Conservation (phyloP, 1,140 invertebrate genomes). For the Kradibia gibbosae region DNA sequence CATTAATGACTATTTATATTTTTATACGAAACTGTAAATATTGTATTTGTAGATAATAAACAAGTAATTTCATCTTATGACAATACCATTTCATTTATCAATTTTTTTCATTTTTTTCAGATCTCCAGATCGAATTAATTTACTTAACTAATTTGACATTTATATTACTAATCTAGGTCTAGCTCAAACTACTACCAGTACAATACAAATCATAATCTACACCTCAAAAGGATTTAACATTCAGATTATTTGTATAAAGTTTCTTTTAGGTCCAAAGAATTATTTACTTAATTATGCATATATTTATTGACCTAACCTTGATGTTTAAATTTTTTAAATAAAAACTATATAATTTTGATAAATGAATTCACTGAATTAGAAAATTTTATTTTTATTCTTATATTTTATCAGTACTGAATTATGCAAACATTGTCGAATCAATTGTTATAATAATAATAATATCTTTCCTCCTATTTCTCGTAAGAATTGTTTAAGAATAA, state of each 20-base stretch:
- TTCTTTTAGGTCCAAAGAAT: neutral
- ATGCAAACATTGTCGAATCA: neutral
- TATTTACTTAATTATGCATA: neutral
- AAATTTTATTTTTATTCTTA: neutral
- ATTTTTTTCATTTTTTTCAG: neutral
- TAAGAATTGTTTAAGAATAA: neutral
- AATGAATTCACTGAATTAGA: neutral
- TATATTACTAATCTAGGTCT: neutral
- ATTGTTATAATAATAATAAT: neutral
- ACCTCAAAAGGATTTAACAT: neutral
- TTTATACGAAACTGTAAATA: no score
- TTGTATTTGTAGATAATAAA: no score
- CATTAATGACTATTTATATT: no score
- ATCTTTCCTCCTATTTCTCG: neutral
- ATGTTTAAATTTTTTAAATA: neutral
- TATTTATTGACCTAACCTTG: neutral
- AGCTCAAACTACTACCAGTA: neutral
- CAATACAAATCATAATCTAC: neutral
- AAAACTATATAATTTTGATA: neutral
- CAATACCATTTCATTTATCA: neutral
- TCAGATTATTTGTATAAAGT: neutral
- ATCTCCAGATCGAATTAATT: neutral
- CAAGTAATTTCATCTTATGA: no score
- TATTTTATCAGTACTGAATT: neutral
- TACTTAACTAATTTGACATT: slow-evolving; percentile 5